Base-by-base conservation (phyloP, 2,888 invertebrate species). In the Oligia fasciuncula region DNA sequence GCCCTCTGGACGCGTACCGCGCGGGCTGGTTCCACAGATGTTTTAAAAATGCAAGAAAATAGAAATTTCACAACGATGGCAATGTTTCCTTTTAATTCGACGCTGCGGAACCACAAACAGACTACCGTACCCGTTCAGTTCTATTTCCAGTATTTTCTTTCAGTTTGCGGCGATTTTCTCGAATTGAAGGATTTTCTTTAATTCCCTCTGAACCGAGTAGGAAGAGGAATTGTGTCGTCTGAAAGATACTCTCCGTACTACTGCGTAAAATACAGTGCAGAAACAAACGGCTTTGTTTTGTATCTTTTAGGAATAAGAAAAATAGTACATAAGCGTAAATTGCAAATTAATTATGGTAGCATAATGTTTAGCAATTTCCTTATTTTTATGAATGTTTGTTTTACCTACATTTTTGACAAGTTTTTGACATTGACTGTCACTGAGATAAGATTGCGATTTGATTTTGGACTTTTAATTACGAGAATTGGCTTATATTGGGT, bases 101-200 rank as follows among this genome's bases (percentile, higher is more conserved):
- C 43, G 29, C 54, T 13, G 60, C 70, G 43, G 79, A 83, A 79
- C 85, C 78, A 65, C 69, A 67, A 66, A 63, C 77, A 63, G 1
- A 70, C 70, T 43, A 60, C 43, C 43, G 69, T 71, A 60, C 49
- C 57, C 14, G 68, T 70, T 75, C 60, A 67, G 63, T 70, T 65
- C 66, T 65, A 71, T 79, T 78, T 29, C 67, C 72, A 77, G 79
- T 79, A 77, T 85, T 86, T 86, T 85, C 78, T 80, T 82, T 78
- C 70, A 77, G 74, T 77, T 79, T 69, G 68, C 72, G 69, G 65
- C 76, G 76, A 81, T 87, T 88, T 79, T 79, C 83, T 83, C 69
- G 74, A 83, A 87, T 88, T 87, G 87, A 87, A 78, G 80, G 88
- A 81, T 87, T 87, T 87, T 76, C 80, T 87, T 79, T 85, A 85